These are phyloP conservation scores for Myotis daubentonii DNA, from an alignment of 2,797 vertebrate species.

Conservation along the genomic window DNA sequence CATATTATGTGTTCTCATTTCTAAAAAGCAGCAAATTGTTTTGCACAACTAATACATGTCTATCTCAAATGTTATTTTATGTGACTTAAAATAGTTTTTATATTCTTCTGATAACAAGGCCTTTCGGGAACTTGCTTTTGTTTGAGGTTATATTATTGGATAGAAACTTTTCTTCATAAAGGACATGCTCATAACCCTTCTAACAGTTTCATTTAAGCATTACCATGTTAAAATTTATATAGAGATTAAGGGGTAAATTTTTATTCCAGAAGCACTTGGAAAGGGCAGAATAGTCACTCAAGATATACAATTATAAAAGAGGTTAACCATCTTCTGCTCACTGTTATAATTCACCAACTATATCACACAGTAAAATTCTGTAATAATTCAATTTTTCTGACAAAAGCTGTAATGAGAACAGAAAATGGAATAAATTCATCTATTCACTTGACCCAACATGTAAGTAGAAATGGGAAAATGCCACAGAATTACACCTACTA, in stretches of 20 bases:
- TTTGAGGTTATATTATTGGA: background rate
- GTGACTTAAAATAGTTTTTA: background rate
- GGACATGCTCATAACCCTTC: background rate
- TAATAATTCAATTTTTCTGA: conserved; percentile 86
- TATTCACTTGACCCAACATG: conserved; percentile 81
- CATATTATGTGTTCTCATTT: background rate
- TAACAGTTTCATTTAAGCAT: conserved; percentile 34
- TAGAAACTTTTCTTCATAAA: background rate
- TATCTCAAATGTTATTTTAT: background rate
- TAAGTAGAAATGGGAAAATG: conserved; percentile 75
- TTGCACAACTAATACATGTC: background rate
- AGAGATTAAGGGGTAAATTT: conserved; percentile 69
- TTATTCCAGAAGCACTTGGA: conserved; percentile 42
- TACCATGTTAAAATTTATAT: conserved; percentile 61
- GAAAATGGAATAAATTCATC: conserved; percentile 86
- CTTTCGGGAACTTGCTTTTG: background rate
- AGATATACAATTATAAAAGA: conserved; percentile 77
- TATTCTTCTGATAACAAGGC: background rate
- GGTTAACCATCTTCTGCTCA: conserved; percentile 82
- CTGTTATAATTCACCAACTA: conserved; percentile 84
- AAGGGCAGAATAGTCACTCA: conserved; percentile 79
- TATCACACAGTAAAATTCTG: conserved; percentile 81
- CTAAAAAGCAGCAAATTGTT: background rate
- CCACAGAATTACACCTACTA: conserved; percentile 72
- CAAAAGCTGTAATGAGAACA: conserved; percentile 87